Evolutionary conservation across 2,888 invertebrate species (phyloP), one percentile per base, ranked within the genome.

Genomic region (Zaprionus bogoriensis): DNA sequence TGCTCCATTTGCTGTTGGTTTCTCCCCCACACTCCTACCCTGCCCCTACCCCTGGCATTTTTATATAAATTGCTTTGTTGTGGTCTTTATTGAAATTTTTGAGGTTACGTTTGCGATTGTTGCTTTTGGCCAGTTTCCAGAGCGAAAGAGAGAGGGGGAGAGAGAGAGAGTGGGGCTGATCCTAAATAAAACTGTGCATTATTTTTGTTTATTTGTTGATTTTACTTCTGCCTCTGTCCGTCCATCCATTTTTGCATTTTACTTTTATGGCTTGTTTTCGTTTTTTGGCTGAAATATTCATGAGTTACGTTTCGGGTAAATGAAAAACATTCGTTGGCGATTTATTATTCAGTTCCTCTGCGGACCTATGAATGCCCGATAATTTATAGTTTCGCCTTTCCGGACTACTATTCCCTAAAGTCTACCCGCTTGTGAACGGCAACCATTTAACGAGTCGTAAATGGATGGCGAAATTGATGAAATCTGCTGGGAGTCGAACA

Each of bases 1-100:
- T 58, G 70, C 67, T 76, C 71, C 69, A 77, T 77, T 86, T 77
- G 85, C 71, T 67, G 74, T 77, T 70, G 74, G 61, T 44, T 68
- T 41, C 14, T 3, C 19, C 28, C 19, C 47, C 7, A 17, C 12
- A 7, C 46, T 44, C 32, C 27, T 4, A 19, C 4, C 1, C 23
- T 14, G 19, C 27, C 19, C 46, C 12, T 36, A 10, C 53, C 55
- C 77, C 48, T 80, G 84, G 87, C 66, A 82, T 82, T 87, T 82
- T 87, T 80, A 83, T 81, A 87, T 74, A 87, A 80, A 87, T 87
- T 88, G 88, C 87, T 87, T 83, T 87, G 83, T 83, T 87, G 87
- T 87, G 88, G 87, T 87, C 87, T 82, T 82, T 87, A 82, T 82
- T 82, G 81, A 82, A 82, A 87, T 86, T 87, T 82, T 81, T 86